These are phyloP conservation scores for Xenus cinereus DNA, from an alignment of 2,113 vertebrate species.

Conservation along the genomic window DNA sequence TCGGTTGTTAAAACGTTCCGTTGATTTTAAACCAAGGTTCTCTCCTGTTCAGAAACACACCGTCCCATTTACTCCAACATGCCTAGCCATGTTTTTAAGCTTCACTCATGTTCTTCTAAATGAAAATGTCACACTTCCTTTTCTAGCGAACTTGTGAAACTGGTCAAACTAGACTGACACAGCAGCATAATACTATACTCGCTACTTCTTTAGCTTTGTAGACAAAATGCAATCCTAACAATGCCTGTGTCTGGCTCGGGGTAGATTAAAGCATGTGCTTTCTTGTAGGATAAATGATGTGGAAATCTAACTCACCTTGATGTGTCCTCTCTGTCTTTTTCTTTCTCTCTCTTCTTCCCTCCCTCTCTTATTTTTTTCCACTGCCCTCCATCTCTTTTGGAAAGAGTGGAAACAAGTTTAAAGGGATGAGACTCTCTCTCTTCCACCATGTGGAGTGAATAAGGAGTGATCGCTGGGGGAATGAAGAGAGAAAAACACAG, in stretches of 20 bases:
- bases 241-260: constrained; percentile 52
- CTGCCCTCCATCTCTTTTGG: constrained; percentile 72
- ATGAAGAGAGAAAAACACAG: background rate
- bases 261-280: constrained; percentile 78
- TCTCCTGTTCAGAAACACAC: background rate
- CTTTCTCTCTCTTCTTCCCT: background rate
- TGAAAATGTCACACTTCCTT: constrained; percentile 62
- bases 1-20: background rate
- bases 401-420: constrained; percentile 76
- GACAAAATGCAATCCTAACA: constrained; percentile 58
- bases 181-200: background rate
- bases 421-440: constrained; percentile 65
- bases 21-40: constrained; percentile 2
- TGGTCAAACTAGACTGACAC: constrained; percentile 66
- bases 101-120: constrained; percentile 43
- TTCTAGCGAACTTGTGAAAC: constrained; percentile 50
- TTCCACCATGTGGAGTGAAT: constrained; percentile 44
- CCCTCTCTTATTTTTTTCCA: constrained; percentile 26
- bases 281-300: constrained; percentile 81
- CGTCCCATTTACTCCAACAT: background rate
- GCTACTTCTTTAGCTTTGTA: constrained; percentile 41
- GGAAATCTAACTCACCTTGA: constrained; percentile 84
- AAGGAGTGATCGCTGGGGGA: constrained; percentile 51
- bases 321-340: constrained; percentile 67
- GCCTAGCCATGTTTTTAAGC: constrained; percentile 41